Conservation (phyloP, 2,797 vertebrate genomes). For the Capromys pilorides region DNA sequence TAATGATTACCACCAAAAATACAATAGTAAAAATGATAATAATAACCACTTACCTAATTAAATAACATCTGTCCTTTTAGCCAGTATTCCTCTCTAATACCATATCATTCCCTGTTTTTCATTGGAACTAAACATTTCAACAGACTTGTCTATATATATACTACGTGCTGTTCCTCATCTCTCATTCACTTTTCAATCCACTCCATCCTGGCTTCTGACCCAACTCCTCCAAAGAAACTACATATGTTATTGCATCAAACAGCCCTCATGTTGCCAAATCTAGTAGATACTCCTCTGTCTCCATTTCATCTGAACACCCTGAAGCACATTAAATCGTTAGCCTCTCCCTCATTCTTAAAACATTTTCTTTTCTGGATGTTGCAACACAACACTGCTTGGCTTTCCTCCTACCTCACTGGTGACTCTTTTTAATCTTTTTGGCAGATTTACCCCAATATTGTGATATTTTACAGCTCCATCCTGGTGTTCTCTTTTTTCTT, state of each 20-base stretch:
- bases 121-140: slow-evolving; percentile 60
- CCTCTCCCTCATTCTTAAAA: slow-evolving; percentile 49
- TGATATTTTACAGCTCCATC: background rate
- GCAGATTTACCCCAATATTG: slow-evolving; percentile 2
- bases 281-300: slow-evolving; percentile 25
- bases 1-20: slow-evolving; percentile 51
- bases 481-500: slow-evolving; percentile 39
- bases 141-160: slow-evolving; percentile 23
- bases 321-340: slow-evolving; percentile 39
- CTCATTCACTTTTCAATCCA: slow-evolving; percentile 41
- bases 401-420: background rate
- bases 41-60: slow-evolving; percentile 21
- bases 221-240: background rate
- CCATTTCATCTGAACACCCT: slow-evolving; percentile 6
- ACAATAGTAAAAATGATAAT: slow-evolving; percentile 49
- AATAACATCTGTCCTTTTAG: slow-evolving; percentile 48
- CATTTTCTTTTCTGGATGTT: slow-evolving; percentile 51
- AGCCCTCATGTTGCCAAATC: slow-evolving; percentile 35
- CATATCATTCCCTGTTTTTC: slow-evolving; percentile 40
- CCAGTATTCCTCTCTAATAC: slow-evolving; percentile 23
- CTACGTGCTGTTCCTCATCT: background rate
- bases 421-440: slow-evolving; percentile 53
- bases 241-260: slow-evolving; percentile 20
- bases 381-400: background rate
- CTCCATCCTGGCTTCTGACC: slow-evolving; percentile 4